phyloP scores from a whole-genome alignment of 2,113 vertebrate species.

The Pipra filicauda region DNA sequence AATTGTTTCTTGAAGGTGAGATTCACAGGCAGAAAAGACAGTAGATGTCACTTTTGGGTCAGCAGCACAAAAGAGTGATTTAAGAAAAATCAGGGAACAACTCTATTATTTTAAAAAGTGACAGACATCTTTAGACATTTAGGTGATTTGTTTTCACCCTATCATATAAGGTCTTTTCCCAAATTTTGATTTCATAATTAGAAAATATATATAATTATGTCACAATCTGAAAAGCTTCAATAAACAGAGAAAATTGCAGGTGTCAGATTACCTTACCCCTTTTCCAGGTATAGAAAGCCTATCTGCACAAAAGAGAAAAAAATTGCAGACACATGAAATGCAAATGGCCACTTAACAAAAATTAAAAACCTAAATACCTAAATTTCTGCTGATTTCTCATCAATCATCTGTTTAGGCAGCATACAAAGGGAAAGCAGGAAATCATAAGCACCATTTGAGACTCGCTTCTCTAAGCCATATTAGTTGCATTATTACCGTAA shows the following conservation, averaged over 20 bases:
- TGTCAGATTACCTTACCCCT: not conserved
- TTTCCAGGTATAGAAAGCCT: not conserved
- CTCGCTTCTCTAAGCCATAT: slow-evolving; percentile 31
- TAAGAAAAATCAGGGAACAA: not conserved
- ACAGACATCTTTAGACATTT: not conserved
- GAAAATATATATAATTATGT: not conserved
- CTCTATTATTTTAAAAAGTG: slow-evolving; percentile 27
- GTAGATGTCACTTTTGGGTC: slow-evolving; percentile 7
- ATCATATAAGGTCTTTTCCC: not conserved
- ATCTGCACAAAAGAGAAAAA: not conserved
- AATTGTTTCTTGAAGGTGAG: slow-evolving; percentile 6
- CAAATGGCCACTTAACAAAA: slow-evolving; percentile 20
- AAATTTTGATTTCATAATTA: slow-evolving; percentile 17
- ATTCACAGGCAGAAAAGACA: not conserved
- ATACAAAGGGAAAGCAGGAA: slow-evolving; percentile 26
- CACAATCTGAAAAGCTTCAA: not conserved
- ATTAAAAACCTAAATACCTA: slow-evolving; percentile 13
- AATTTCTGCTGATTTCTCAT: slow-evolving; percentile 37
- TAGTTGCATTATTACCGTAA: slow-evolving; percentile 41
- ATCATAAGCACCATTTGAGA: slow-evolving; percentile 7
- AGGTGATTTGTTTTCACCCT: not conserved
- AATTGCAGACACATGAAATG: not conserved
- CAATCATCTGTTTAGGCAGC: not conserved
- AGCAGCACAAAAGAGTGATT: not conserved
- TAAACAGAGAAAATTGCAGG: not conserved